A percentile compares a stretch with the other conserved stretches of the same genome.
These are phyloP conservation scores for Cephus pulcher DNA, from an alignment of 2,888 invertebrate genomes.

Conservation along the genomic window DNA sequence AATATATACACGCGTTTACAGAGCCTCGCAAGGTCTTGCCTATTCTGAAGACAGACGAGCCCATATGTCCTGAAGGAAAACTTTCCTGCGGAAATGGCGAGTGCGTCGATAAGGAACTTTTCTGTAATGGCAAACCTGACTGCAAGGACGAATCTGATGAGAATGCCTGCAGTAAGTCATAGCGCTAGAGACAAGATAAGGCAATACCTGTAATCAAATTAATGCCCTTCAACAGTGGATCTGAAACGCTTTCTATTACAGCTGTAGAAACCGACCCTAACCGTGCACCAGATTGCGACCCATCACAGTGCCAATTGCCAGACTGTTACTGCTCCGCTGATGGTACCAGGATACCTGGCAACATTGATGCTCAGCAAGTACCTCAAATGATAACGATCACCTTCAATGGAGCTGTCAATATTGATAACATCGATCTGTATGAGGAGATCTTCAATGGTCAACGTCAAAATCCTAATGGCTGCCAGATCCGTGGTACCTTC, in stretches of 20 bases:
- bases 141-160: conserved; percentile 96
- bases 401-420: conserved; percentile 92
- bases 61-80: conserved; percentile 90
- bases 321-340: conserved; percentile 95
- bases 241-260: conserved; percentile 63
- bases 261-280: conserved; percentile 92
- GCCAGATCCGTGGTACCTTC: conserved; percentile 89
- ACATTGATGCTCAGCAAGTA: conserved; percentile 84
- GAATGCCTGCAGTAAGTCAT: conserved; percentile 91
- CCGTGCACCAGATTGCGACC: conserved; percentile 91
- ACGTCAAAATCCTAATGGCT: conserved; percentile 89
- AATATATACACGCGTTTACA: conserved; percentile 66
- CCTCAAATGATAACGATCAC: conserved; percentile 95
- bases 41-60: conserved; percentile 92
- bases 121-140: conserved; percentile 93
- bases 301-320: conserved; percentile 87
- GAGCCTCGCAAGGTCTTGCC: conserved; percentile 91
- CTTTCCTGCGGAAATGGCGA: conserved; percentile 92
- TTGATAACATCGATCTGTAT: conserved; percentile 92
- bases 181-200: not conserved
- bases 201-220: not conserved
- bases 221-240: not conserved
- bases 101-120: conserved; percentile 90
- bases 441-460: conserved; percentile 90
- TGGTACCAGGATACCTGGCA: conserved; percentile 89